phyloP scores from a whole-genome alignment of 2,888 invertebrate species.

The Celastrina argiolus region DNA sequence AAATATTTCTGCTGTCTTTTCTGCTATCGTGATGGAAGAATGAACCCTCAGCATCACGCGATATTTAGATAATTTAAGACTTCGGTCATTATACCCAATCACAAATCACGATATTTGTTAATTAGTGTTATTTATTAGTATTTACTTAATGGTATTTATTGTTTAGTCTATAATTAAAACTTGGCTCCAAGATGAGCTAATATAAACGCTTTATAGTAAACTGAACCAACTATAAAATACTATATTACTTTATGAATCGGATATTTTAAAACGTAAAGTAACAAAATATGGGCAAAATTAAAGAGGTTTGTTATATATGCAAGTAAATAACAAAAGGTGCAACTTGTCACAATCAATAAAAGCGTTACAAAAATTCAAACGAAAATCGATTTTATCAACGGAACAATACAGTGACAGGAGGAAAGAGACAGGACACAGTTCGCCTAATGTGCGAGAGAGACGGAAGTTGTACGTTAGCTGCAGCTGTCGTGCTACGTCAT shows the following conservation, averaged over 20 bases:
- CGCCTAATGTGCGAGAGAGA: conserved; percentile 49
- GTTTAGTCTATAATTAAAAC: background rate
- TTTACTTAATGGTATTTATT: background rate
- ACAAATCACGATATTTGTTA: conserved; percentile 7
- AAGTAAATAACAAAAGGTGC: conserved; percentile 5
- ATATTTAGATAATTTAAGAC: conserved; percentile 7
- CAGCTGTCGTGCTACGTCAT: conserved; percentile 73
- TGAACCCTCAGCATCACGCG: background rate
- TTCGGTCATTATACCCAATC: conserved; percentile 9
- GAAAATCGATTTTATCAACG: conserved; percentile 58
- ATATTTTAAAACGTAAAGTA: too few relatives aligned
- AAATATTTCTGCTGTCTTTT: background rate
- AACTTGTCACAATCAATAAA: conserved; percentile 10
- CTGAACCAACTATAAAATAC: too few relatives aligned
- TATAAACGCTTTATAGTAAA: background rate
- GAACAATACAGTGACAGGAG: conserved; percentile 32
- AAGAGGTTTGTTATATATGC: background rate
- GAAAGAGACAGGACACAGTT: conserved; percentile 44
- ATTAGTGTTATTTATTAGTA: conserved; percentile 2
- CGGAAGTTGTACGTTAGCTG: conserved; percentile 58
- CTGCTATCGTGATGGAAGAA: conserved; percentile 6
- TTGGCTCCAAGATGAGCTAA: background rate
- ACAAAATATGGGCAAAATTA: background rate
- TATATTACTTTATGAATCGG: too few relatives aligned
- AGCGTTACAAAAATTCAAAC: conserved; percentile 26